Evolutionary conservation across 30 jellyfish, hydroid and myxozoan genomes (phyloP), one percentile per base, ranked within the genome.

Genomic region (Catostylus mosaicus): DNA sequence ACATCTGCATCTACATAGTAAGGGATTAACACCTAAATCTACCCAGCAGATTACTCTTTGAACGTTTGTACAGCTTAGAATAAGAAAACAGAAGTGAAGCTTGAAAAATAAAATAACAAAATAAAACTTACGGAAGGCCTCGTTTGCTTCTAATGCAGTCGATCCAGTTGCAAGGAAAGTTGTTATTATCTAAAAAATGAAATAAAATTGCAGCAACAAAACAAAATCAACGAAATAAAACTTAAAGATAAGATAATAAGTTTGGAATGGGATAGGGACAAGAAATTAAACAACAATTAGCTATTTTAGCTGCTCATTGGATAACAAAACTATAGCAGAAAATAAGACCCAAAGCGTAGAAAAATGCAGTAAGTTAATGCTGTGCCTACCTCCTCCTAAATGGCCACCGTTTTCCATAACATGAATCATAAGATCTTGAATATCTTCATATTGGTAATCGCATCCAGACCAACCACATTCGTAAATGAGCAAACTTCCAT

Each of bases 391-490:
- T 63, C 95, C 92, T 3, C 87, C 92, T 16, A 93, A 89, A 78
- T 93, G 99, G 30, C 96, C 96, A 6, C 99, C 99, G 57, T 78
- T 88, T 73, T 93, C 99, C 97, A 93, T 88, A 26, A 93, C 99
- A 64, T 93, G 99, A 30, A 93, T 87, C 93, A 93, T 88, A 34
- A 93, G 91, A 51, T 93, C 99, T 54, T 88, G 97, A 9, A 87
- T 81, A 40, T 87, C 97, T 66, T 93, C 99, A 65, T 83, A 93
- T 71, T 93, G 99, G 61, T 93, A 81, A 35, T 93, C 97, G 61
- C 99, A 93, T 36, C 80, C 89, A 26, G 77, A 10, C 99, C 99
- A 93, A 24, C 89, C 97, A 67, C 99, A 93, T 40, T 93, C 99
- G 77, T 87, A 88, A 16, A 93, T 93, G 27, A 77, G 68, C 73